Evolutionary conservation across 2,113 vertebrate genomes (phyloP).

Genomic region (Callorhinus ursinus): DNA sequence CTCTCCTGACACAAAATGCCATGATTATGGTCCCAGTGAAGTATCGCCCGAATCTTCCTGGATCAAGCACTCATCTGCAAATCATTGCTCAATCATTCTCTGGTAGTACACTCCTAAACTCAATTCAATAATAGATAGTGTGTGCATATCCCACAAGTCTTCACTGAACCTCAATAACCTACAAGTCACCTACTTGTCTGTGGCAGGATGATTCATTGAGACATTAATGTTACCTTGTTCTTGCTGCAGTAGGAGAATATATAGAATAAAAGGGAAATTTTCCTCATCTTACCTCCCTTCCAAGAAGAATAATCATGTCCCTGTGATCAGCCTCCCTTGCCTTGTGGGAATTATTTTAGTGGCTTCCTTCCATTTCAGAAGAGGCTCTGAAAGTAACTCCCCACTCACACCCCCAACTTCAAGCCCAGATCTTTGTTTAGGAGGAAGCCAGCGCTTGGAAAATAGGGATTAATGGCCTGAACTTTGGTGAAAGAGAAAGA

Average conservation of each 20-base stretch:
- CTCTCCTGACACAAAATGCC: conserved; percentile 61
- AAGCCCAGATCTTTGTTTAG: neutral
- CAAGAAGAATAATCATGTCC: conserved; percentile 40
- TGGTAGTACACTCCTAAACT: conserved; percentile 29
- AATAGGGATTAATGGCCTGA: neutral
- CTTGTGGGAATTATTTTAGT: conserved; percentile 40
- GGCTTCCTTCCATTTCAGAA: conserved; percentile 42
- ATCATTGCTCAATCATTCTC: conserved; percentile 65
- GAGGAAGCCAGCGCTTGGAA: neutral
- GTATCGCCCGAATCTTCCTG: conserved; percentile 44
- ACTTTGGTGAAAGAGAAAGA: neutral
- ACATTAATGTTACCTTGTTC: conserved; percentile 72
- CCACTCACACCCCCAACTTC: neutral
- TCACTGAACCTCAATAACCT: conserved; percentile 63
- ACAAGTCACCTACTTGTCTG: conserved; percentile 70
- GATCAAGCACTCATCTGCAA: conserved; percentile 67
- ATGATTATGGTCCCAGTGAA: conserved; percentile 63
- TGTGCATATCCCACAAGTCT: conserved; percentile 22
- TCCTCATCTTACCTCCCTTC: conserved; percentile 9
- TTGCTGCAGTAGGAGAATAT: conserved; percentile 50
- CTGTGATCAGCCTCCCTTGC: neutral
- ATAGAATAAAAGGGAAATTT: conserved; percentile 55
- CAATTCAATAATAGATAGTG: conserved; percentile 57
- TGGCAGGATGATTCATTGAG: conserved; percentile 71
- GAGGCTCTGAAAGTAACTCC: neutral